Conservation (phyloP, 2,797 vertebrate genomes). For the Sebastes nivosus region DNA sequence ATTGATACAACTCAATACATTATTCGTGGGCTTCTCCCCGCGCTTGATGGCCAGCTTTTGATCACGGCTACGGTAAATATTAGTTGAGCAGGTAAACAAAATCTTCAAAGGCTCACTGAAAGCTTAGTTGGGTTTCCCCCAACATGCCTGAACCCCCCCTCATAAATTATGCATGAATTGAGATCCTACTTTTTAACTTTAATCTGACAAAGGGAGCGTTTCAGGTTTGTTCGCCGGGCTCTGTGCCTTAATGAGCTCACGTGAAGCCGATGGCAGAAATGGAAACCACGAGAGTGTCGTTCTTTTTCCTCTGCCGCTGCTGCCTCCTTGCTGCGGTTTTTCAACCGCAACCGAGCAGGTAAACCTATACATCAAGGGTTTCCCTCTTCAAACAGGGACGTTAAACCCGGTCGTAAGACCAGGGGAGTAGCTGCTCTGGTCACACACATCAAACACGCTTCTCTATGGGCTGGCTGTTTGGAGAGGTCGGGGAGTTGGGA, state of each 20-base stretch:
- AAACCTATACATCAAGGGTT: conserved; percentile 82
- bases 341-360: conserved; percentile 67
- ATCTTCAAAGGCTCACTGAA: conserved; percentile 74
- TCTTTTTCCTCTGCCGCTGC: conserved; percentile 25
- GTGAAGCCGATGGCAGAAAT: conserved; percentile 58
- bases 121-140: conserved; percentile 74
- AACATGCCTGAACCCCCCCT: conserved; percentile 60
- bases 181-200: conserved; percentile 52
- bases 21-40: conserved; percentile 59
- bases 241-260: conserved; percentile 58
- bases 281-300: conserved; percentile 59
- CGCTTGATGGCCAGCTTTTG: conserved; percentile 59
- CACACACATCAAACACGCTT: conserved; percentile 76
- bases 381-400: conserved; percentile 75
- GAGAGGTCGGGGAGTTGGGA: conserved; percentile 62
- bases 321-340: conserved; percentile 58
- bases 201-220: conserved; percentile 68
- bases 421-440: conserved; percentile 65
- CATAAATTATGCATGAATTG: conserved; percentile 77
- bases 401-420: conserved; percentile 55
- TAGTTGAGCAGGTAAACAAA: conserved; percentile 71
- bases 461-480: conserved; percentile 73
- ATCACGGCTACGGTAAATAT: conserved; percentile 75
- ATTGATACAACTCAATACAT: conserved; percentile 60
- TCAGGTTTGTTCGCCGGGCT: conserved; percentile 64